Conservation (phyloP, 1,140 invertebrate species). For the Brachionus asplanchnoidis region DNA sequence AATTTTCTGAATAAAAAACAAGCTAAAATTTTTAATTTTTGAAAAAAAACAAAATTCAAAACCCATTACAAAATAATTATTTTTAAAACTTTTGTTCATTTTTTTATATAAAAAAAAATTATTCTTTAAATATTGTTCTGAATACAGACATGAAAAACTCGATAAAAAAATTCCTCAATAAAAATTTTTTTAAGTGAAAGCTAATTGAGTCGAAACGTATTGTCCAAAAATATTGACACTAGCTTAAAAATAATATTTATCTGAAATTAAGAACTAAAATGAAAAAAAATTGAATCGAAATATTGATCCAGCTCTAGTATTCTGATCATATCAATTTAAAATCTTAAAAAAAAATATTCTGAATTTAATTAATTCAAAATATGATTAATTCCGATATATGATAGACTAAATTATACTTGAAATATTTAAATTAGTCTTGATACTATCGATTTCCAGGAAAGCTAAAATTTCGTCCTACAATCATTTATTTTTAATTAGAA, state of each 20-base stretch:
- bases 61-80: too few relatives aligned
- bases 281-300: neutral
- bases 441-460: constrained; percentile 1
- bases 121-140: neutral
- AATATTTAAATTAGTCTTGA: neutral
- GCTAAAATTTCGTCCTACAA: neutral
- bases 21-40: too few relatives aligned
- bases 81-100: too few relatives aligned
- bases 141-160: neutral
- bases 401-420: constrained; percentile 4
- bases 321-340: neutral
- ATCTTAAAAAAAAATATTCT: neutral
- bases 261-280: neutral
- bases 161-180: neutral
- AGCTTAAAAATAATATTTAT: neutral
- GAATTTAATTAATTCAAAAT: neutral
- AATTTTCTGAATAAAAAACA: too few relatives aligned
- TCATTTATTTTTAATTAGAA: neutral
- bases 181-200: neutral
- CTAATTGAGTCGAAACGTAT: neutral
- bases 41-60: too few relatives aligned
- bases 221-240: neutral
- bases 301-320: neutral
- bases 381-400: neutral
- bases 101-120: too few relatives aligned